phyloP scores from a whole-genome alignment of 2,797 vertebrate genomes.

The Acanthurus leucopareius region DNA sequence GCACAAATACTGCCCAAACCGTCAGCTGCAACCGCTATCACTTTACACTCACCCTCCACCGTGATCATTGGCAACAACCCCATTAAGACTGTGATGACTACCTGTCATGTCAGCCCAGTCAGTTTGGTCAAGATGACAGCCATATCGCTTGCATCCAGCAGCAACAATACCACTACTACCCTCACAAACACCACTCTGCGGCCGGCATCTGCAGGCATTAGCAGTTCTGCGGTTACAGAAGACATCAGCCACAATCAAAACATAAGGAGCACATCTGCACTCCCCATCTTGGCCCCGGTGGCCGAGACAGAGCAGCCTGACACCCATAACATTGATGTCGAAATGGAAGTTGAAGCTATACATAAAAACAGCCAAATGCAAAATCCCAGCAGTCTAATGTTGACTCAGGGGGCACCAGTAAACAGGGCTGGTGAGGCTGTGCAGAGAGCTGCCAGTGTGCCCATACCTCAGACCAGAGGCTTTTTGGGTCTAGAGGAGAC shows the following conservation, averaged over 20 bases:
- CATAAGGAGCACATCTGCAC: conserved; percentile 88
- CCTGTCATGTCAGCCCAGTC: conserved; percentile 93
- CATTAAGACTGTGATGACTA: conserved; percentile 94
- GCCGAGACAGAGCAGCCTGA: conserved; percentile 78
- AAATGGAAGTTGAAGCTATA: conserved; percentile 91
- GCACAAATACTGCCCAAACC: conserved; percentile 98
- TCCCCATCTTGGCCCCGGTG: conserved; percentile 88
- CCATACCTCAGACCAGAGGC: conserved; percentile 85
- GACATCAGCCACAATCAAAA: conserved; percentile 85
- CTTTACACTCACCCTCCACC: conserved; percentile 93
- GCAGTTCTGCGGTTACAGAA: conserved; percentile 77
- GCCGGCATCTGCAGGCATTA: conserved; percentile 85
- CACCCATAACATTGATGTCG: conserved; percentile 86
- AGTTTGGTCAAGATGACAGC: conserved; percentile 97
- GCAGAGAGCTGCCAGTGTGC: conserved; percentile 88
- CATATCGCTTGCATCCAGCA: conserved; percentile 92
- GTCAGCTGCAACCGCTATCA: conserved; percentile 88
- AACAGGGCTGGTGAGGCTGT: conserved; percentile 76
- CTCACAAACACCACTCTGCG: conserved; percentile 83
- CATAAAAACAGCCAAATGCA: conserved; percentile 86
- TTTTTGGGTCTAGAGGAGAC: conserved; percentile 83
- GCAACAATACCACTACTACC: conserved; percentile 70
- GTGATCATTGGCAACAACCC: conserved; percentile 96
- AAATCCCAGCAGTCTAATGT: conserved; percentile 77
- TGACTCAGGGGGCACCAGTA: conserved; percentile 70